These are phyloP conservation scores for Murina feae DNA, from an alignment of 2,113 vertebrate species.

Conservation along the genomic window DNA sequence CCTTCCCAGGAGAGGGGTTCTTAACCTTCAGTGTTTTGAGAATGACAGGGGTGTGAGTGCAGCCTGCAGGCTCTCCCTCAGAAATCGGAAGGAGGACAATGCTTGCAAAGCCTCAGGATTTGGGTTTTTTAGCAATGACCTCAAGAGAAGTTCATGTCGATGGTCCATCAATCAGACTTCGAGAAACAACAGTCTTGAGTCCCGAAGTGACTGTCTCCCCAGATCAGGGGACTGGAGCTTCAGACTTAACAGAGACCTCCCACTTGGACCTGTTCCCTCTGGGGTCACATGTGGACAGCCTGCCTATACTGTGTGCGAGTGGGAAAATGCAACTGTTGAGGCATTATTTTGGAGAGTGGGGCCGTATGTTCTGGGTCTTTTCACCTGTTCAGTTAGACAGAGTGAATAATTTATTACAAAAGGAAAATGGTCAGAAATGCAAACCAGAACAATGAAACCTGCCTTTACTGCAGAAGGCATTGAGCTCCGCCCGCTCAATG, in stretches of 20 bases:
- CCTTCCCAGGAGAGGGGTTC: background rate
- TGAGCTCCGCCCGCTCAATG: too few species aligned
- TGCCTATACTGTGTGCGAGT: background rate
- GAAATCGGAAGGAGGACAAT: background rate
- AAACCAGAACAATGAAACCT: background rate
- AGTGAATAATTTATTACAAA: background rate
- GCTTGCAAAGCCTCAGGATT: background rate
- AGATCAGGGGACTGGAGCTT: background rate
- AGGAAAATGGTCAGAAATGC: background rate
- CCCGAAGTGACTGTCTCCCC: background rate
- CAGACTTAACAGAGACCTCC: background rate
- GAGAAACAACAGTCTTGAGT: background rate
- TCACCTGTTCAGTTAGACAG: background rate
- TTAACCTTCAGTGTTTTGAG: background rate
- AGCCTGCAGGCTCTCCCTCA: background rate
- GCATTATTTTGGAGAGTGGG: background rate
- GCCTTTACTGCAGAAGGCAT: background rate
- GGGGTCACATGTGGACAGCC: accelerated
- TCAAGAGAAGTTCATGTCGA: background rate
- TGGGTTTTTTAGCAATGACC: background rate
- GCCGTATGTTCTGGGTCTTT: background rate
- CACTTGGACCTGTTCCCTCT: background rate
- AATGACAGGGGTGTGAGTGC: background rate
- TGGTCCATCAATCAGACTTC: background rate
- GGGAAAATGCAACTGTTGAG: background rate